Evolutionary conservation across 2,888 invertebrate genomes (phyloP), one percentile per base, ranked within the genome.

Genomic region (Meteorus cinctellus): DNA sequence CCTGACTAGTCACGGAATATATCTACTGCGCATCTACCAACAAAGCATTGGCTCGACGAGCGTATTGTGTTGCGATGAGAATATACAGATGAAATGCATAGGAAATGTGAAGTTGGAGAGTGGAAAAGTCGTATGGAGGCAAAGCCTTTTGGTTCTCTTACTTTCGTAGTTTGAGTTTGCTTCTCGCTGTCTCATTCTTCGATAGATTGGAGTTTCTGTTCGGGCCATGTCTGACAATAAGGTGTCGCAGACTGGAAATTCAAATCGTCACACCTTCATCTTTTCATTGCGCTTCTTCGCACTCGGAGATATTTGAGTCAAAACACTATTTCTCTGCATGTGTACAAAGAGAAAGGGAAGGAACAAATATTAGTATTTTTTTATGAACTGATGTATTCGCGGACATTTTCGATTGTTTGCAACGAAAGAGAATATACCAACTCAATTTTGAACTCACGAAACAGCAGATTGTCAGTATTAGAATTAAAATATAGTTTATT

Each of bases 1-100:
- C 51, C 70, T 74, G 74, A 74, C 74, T 74, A 75, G 69, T 69
- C 74, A 75, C 63, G 36, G 69, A 75, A 75, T 75, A 69, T 75
- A 69, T 74, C 67, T 74, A 74, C 48, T 27, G 62, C 41, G 36
- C 63, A 36, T 45, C 68, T 75, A 69, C 69, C 62, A 63, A 51
- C 34, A 24, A 45, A 63, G 65, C 45, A 70, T 55, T 51, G 63
- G 36, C 63, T 75, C 74, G 74, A 69, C 69, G 74, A 75, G 48
- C 14, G 69, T 63, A 75, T 75, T 75, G 74, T 73, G 41, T 75
- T 75, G 70, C 69, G 27, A 27, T 34, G 69, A 70, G 69, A 70
- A 75, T 70, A 51, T 51, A 59, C 29, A 31, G 31, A 24, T 24
- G 8, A 51, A 29, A 24, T 59, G 24, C 5, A 36, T 36, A 36